Percentiles rank a stretch among this genome's conserved stretches.
These are phyloP conservation scores for Scaptomyza polygonia DNA, from an alignment of 2,888 invertebrate genomes.

Conservation along the genomic window DNA sequence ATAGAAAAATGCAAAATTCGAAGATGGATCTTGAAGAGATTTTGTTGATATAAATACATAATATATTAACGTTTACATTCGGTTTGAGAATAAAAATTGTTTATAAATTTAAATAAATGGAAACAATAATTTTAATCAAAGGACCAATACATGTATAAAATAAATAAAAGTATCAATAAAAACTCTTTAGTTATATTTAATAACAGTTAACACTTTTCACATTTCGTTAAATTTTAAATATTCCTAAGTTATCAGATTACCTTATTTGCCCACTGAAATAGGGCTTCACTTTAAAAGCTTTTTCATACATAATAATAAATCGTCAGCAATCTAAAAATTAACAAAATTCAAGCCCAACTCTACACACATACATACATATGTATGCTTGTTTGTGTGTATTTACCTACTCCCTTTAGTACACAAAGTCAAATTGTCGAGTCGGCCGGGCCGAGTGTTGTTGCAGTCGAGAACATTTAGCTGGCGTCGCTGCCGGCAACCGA, in stretches of 20 bases:
- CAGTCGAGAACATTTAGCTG: constrained; percentile 7
- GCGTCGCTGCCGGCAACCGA: constrained; percentile 58
- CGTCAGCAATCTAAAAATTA: constrained; percentile 69
- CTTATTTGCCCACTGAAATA: constrained; percentile 36
- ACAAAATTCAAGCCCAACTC: constrained; percentile 38
- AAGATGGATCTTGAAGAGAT: too few species aligned
- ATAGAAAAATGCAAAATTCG: too few species aligned
- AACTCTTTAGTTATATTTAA: too few species aligned
- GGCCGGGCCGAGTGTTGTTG: constrained; percentile 10
- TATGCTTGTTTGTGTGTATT: constrained; percentile 3
- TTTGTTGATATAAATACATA: too few species aligned
- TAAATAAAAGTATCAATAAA: too few species aligned
- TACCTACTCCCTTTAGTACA: constrained; percentile 40
- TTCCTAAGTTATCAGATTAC: background rate
- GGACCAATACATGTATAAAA: too few species aligned
- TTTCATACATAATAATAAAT: constrained; percentile 76
- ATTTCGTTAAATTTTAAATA: background rate
- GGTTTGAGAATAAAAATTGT: too few species aligned
- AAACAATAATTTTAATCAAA: too few species aligned
- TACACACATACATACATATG: constrained; percentile 12
- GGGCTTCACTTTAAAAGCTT: constrained; percentile 56
- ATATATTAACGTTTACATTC: too few species aligned
- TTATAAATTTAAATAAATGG: too few species aligned
- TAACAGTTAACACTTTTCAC: too few species aligned
- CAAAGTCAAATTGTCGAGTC: constrained; percentile 53